Evolutionary conservation across 2,113 vertebrate genomes (phyloP), one percentile per base, ranked within the genome.

Genomic region (Carassius auratus): DNA sequence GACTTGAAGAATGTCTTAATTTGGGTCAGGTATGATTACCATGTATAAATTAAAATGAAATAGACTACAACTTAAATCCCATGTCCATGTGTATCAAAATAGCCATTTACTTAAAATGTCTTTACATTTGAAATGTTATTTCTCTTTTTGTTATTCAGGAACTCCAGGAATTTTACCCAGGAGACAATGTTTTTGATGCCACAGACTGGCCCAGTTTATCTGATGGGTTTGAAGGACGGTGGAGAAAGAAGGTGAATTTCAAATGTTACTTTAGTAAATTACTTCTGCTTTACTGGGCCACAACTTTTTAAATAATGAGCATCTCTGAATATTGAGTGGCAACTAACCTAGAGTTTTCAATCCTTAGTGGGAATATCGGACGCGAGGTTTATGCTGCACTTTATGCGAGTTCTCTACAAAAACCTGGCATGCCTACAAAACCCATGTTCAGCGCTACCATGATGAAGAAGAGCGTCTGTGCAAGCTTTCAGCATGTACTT

Each of bases 341-440:
- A 45, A 81, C 19, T 38, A 33, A 5, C 14, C 26, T 13, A 9
- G 13, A n/a, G 48, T 21, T 74, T 76, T 82, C 15, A 7, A 0
- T 81, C n/a, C 48, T 57, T 76, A 95, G 94, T 95, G 94, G 94
- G 89, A 90, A 2, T 95, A 95, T 82, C 92, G 94, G 17, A 93
- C 93, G 7, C 90, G 76, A 61, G 73, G 90, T 42, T 83, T 95
- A 71, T 95, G 94, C 90, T 95, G 94, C 74, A 88, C 17, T 82
- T 78, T 95, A 85, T 95, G 94, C 87, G 92, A 93, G 84, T 95
- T 93, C 83, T 93, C 93, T 0, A 90, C 94, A 3, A 88, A 91
- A 14, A 94, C 92, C 86, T 90, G 93, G 91, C 89, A 92, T 90
- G 90, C 92, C 85, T 95, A 93, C 90, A 91, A 91, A 87, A 88